Conservation (phyloP, 2,888 invertebrate species). For the Metallyticus violacea region DNA sequence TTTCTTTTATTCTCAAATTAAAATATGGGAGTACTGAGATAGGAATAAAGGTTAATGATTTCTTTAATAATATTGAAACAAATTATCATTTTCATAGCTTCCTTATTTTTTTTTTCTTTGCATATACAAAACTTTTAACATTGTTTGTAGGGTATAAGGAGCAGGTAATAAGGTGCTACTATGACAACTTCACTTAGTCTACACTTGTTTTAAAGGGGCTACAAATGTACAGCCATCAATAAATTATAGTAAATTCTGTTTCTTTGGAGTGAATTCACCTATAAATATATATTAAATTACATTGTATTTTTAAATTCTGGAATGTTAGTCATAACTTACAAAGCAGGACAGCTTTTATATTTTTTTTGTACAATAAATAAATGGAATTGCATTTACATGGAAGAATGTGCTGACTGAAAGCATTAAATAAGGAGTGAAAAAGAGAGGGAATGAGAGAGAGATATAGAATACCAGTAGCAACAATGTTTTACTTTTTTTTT, state of each 20-base stretch:
- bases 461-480: not conserved
- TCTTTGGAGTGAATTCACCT: not conserved
- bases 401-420: not conserved
- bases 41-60: not conserved
- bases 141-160: not conserved
- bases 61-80: not conserved
- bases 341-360: not conserved
- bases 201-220: not conserved
- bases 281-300: not conserved
- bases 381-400: not conserved
- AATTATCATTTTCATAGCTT: not conserved
- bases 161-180: not conserved
- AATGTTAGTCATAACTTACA: not conserved
- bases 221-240: not conserved
- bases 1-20: not conserved
- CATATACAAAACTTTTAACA: not conserved
- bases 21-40: not conserved
- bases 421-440: not conserved
- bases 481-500: not conserved
- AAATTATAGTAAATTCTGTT: not conserved
- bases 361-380: not conserved
- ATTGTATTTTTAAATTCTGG: not conserved
- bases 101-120: not conserved
- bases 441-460: not conserved
- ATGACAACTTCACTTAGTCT: not conserved